Evolutionary conservation across 2,113 vertebrate species (phyloP).

Genomic region (Phasianus colchicus): DNA sequence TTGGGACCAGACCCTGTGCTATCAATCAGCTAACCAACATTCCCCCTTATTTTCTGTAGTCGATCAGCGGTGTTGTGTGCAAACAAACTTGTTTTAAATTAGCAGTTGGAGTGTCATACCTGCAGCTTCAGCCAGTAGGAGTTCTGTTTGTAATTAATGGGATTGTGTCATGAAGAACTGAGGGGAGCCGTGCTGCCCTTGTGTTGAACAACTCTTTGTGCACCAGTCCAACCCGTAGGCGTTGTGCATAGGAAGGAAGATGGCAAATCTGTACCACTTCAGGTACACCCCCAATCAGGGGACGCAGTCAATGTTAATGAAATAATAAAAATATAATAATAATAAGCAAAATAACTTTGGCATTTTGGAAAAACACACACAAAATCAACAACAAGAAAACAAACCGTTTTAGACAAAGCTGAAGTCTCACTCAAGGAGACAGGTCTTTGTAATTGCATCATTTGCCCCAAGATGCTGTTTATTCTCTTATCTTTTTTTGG

Average conservation of each 20-base stretch:
- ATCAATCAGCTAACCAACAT: not conserved
- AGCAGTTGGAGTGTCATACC: not conserved
- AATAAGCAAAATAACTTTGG: not conserved
- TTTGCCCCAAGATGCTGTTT: not conserved
- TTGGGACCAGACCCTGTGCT: not conserved
- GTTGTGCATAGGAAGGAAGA: not conserved
- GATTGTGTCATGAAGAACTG: not conserved
- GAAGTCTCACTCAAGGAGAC: not conserved
- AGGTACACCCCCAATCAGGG: not conserved
- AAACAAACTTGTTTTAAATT: not conserved
- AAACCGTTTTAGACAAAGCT: not conserved
- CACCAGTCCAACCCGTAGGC: not conserved
- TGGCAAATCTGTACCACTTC: not conserved
- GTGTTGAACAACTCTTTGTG: not conserved
- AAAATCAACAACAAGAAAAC: too few species aligned
- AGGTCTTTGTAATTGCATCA: accelerated
- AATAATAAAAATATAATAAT: too few species aligned
- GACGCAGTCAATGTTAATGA: not conserved
- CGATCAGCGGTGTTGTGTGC: not conserved
- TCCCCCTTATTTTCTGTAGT: not conserved
- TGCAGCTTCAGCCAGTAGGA: not conserved
- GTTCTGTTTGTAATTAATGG: not conserved
- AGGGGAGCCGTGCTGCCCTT: not conserved
- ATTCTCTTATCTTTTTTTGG: not conserved
- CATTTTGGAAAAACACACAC: not conserved